Evolutionary conservation across 2,113 vertebrate species (phyloP), one percentile per base, ranked within the genome.

Genomic region (Ursus arctos): DNA sequence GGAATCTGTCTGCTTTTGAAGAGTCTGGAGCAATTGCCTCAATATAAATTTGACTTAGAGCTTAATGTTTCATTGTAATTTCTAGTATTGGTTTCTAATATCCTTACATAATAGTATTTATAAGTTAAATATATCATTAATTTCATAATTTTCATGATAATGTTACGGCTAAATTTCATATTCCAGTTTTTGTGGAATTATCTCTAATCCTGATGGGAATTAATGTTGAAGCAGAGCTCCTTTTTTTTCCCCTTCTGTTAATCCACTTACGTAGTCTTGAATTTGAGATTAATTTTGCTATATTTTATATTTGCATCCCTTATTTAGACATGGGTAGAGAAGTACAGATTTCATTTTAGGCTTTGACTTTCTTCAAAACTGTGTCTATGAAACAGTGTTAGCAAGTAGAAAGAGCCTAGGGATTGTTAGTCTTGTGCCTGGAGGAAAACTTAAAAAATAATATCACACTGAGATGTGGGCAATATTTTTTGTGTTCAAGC

Each of bases 71-170:
- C n/a, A 61, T 61, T 82, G 19, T 36, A 21, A 94, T 83, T 81
- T 88, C 24, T 8, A 83, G 13, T 63, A 15, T 12, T 77, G 33
- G 6, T 88, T 81, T 86, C 18, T 57, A 91, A 88, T 65, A 93
- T 24, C 11, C 19, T 69, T 90, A 90, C 6, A 67, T 77, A 53
- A 59, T 3, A 82, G 12, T 83, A 74, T 59, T 94, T 96, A 90
- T 83, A 21, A 92, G 14, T 24, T 76, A 76, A 94, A 71, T 95
- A 83, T 10, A 47, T 80, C 55, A 97, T 69, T 95, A 97, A 72
- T 85, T 91, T 91, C n/a, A 82, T 1, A 92, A 40, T 92, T 88
- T 93, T 88, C 47, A 24, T 71, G 19, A 81, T 10, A 59, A 71
- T 15, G 2, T 36, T 87, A 55, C 7, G 24, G 16, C 16, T 85